These are phyloP conservation scores for Podargus strigoides DNA, from an alignment of 2,797 vertebrate species.

Conservation along the genomic window DNA sequence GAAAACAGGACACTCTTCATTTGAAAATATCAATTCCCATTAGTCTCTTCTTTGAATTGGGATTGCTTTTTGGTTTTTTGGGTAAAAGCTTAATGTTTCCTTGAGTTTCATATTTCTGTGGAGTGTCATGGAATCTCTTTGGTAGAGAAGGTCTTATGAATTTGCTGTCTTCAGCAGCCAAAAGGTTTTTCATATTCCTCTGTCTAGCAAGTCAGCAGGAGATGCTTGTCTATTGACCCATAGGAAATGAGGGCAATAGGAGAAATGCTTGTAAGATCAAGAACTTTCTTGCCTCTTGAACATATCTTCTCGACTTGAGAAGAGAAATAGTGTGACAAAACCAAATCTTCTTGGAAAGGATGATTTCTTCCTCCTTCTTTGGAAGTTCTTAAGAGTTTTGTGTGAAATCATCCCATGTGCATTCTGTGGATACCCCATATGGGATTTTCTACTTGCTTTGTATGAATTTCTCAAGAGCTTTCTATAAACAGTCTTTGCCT, in stretches of 20 bases:
- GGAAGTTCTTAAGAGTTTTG: not conserved
- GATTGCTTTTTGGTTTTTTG: not conserved
- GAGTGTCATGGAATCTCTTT: not conserved
- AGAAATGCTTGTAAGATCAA: not conserved
- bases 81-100: not conserved
- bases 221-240: not conserved
- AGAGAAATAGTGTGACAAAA: not conserved
- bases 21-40: not conserved
- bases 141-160: not conserved
- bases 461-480: not conserved
- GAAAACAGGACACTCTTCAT: not conserved
- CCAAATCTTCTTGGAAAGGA: not conserved
- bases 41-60: not conserved
- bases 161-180: not conserved
- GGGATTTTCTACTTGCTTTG: not conserved
- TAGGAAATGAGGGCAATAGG: not conserved
- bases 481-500: not conserved
- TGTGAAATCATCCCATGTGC: not conserved
- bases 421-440: not conserved
- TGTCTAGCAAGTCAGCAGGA: not conserved
- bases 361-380: not conserved
- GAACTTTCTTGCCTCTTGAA: not conserved
- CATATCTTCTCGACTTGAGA: not conserved
- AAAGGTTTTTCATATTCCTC: not conserved
- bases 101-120: not conserved